Conservation (phyloP, 2,797 vertebrate species). For the Florisuga fusca region DNA sequence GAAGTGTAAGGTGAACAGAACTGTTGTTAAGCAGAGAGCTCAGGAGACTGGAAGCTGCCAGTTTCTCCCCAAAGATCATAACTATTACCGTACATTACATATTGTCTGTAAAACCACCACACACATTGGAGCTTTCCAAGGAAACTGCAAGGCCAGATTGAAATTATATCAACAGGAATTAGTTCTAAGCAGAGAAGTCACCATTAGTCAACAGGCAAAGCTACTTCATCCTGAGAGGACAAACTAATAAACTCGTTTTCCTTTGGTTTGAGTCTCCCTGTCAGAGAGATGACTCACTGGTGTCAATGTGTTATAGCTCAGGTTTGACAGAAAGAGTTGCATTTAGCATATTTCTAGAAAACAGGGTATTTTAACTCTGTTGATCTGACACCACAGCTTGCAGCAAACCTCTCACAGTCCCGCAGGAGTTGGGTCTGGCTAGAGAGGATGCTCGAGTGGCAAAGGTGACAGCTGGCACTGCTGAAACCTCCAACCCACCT, state of each 20-base stretch:
- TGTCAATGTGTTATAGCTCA: background rate
- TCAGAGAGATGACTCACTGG: background rate
- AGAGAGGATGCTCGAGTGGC: background rate
- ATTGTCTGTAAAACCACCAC: background rate
- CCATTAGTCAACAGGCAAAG: background rate
- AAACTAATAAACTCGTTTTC: background rate
- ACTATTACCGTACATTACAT: background rate
- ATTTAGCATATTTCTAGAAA: background rate
- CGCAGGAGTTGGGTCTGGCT: background rate
- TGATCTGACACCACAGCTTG: rapidly evolving
- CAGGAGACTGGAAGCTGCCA: background rate
- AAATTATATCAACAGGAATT: background rate
- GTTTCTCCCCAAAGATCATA: background rate
- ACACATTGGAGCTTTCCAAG: background rate
- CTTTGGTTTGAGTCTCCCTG: background rate
- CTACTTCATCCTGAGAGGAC: background rate
- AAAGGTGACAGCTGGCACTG: background rate
- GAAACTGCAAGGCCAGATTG: background rate
- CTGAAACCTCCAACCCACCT: background rate
- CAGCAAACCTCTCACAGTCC: background rate
- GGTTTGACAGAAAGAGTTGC: background rate
- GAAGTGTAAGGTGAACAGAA: background rate
- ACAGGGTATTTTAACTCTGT: background rate
- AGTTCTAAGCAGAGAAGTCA: background rate
- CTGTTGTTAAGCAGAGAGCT: background rate